Conservation (phyloP, 2,797 vertebrate species). For the Xenops minutus region DNA sequence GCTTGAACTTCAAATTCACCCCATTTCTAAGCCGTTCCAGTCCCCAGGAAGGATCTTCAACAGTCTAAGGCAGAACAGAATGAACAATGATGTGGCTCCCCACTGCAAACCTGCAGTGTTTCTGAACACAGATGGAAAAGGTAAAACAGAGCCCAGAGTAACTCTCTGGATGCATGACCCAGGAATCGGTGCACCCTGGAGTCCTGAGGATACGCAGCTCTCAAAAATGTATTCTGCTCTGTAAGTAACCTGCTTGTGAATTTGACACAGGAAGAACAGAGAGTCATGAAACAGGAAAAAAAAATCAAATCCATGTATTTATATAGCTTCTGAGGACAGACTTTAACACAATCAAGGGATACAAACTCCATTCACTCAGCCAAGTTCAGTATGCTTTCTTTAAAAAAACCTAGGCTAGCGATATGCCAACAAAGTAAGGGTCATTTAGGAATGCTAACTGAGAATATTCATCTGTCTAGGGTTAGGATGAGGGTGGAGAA, state of each 20-base stretch:
- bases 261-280: background rate
- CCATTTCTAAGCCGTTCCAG: background rate
- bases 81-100: background rate
- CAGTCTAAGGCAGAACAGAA: background rate
- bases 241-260: background rate
- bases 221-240: background rate
- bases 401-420: background rate
- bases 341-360: background rate
- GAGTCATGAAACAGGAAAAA: background rate
- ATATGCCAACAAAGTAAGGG: background rate
- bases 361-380: background rate
- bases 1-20: constrained; percentile 18
- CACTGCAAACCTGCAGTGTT: background rate
- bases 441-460: background rate
- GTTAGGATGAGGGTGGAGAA: background rate
- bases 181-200: background rate
- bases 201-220: background rate
- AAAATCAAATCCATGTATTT: background rate
- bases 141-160: background rate
- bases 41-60: background rate
- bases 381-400: background rate
- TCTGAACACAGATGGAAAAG: background rate
- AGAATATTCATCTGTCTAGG: background rate
- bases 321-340: background rate
- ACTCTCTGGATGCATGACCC: background rate